A percentile compares a stretch with the other conserved stretches of the same genome.
Evolutionary conservation across 2,797 vertebrate genomes (phyloP).

Genomic region (Distichodus sexfasciatus): DNA sequence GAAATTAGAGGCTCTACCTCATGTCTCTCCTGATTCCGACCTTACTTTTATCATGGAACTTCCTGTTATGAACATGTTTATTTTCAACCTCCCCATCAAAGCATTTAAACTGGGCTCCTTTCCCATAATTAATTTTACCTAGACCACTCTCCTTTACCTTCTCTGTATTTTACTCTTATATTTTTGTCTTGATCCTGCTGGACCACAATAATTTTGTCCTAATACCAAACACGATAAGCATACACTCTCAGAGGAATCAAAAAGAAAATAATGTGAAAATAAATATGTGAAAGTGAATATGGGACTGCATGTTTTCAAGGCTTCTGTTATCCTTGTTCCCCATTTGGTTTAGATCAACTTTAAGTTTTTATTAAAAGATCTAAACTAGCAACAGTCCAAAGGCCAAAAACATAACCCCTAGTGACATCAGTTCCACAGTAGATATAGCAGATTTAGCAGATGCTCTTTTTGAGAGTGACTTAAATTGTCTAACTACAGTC

Average conservation of each 20-base stretch:
- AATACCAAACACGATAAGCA: neutral
- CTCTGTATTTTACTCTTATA: conserved; percentile 21
- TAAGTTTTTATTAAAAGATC: neutral
- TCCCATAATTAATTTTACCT: conserved; percentile 39
- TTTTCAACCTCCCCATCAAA: conserved; percentile 29
- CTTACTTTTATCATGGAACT: conserved; percentile 56
- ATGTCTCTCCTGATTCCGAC: neutral
- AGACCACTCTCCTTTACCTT: conserved; percentile 29
- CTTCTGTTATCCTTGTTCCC: conserved; percentile 8
- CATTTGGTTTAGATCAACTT: neutral
- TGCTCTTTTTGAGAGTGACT: too few species aligned
- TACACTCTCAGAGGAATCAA: neutral
- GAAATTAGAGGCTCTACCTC: conserved; percentile 3
- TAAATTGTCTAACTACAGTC: too few species aligned
- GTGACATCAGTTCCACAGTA: conserved; percentile 46
- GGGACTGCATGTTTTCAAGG: conserved; percentile 12
- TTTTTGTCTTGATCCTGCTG: conserved; percentile 10
- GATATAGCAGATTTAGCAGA: too few species aligned
- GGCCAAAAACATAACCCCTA: conserved; percentile 40
- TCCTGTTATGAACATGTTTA: conserved; percentile 63
- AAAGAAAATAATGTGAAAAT: conserved; percentile 10
- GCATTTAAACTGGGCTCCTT: conserved; percentile 35
- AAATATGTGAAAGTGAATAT: conserved; percentile 13
- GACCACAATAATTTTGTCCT: conserved; percentile 10
- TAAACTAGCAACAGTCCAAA: conserved; percentile 19